phyloP scores from a whole-genome alignment of 2,797 vertebrate genomes.

The Ceyx erithaca region DNA sequence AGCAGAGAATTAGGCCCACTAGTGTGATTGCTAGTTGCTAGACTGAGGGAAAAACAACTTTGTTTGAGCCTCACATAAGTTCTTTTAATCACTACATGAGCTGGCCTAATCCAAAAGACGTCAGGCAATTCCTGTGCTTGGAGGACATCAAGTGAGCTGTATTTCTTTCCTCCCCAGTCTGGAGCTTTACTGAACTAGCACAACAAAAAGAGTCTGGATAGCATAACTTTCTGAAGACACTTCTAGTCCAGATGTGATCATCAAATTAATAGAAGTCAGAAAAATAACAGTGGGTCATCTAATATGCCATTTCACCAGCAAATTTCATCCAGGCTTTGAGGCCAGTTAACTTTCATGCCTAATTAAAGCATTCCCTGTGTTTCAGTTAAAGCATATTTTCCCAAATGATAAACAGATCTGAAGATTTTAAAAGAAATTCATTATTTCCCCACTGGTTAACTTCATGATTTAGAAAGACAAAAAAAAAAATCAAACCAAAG shows the following conservation, averaged over 20 bases:
- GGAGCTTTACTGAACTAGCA: not conserved
- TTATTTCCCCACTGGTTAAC: not conserved
- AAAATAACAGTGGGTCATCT: not conserved
- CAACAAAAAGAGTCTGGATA: not conserved
- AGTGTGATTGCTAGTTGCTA: slow-evolving; percentile 26
- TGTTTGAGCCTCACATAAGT: not conserved
- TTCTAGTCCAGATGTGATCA: not conserved
- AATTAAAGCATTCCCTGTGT: not conserved
- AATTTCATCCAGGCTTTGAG: not conserved
- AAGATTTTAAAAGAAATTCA: not conserved
- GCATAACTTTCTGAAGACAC: not conserved
- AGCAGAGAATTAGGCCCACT: slow-evolving; percentile 26
- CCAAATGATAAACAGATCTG: slow-evolving; percentile 28
- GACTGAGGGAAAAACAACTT: slow-evolving; percentile 21
- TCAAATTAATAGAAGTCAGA: slow-evolving; percentile 21
- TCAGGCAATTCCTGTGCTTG: not conserved
- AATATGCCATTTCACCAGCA: not conserved
- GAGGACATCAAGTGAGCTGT: not conserved
- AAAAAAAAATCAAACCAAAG: not conserved
- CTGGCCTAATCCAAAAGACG: slow-evolving; percentile 31
- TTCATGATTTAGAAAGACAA: not conserved
- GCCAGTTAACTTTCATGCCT: not conserved
- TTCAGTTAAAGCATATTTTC: not conserved
- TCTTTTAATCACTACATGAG: not conserved
- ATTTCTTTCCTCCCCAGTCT: not conserved